These are phyloP conservation scores for Camptogramma bilineatum DNA, from an alignment of 2,888 invertebrate species.

Conservation along the genomic window DNA sequence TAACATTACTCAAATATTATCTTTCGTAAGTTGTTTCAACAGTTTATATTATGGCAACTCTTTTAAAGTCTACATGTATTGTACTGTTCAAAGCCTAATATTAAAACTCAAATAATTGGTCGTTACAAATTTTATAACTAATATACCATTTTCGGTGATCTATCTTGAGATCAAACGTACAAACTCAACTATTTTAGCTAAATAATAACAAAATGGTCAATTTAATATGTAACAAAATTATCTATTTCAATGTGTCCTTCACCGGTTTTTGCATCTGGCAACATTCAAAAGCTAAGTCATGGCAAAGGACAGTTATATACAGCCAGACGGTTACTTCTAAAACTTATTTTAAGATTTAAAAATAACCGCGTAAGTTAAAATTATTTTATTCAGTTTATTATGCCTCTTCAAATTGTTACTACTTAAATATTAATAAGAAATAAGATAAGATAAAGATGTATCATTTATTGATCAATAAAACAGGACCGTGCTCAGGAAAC, in stretches of 20 bases:
- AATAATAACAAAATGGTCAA: conserved; percentile 42
- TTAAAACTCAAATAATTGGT: conserved; percentile 35
- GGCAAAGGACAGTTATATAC: conserved; percentile 28
- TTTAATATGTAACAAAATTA: conserved; percentile 38
- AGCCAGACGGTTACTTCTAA: conserved; percentile 28
- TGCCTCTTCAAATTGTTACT: conserved; percentile 71
- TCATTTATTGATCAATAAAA: conserved; percentile 13
- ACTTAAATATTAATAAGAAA: conserved; percentile 60
- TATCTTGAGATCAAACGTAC: conserved; percentile 47
- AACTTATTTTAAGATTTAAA: conserved; percentile 27
- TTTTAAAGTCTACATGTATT: conserved; percentile 27
- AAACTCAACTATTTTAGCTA: conserved; percentile 38
- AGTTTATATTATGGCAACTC: conserved; percentile 47
- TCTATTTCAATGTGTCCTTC: conserved; percentile 28
- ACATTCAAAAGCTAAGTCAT: conserved; percentile 44
- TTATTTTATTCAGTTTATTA: conserved; percentile 54
- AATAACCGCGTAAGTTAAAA: conserved; percentile 24
- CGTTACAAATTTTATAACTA: conserved; percentile 42
- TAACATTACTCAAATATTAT: conserved; percentile 22
- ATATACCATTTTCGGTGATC: conserved; percentile 39
- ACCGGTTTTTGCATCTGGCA: conserved; percentile 47
- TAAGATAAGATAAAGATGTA: conserved; percentile 33
- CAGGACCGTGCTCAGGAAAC: conserved; percentile 16
- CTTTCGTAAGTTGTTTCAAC: background rate
- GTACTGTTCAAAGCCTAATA: conserved; percentile 33